These are phyloP conservation scores for Agrypnia vestita DNA, from an alignment of 1,140 invertebrate genomes.

Conservation along the genomic window DNA sequence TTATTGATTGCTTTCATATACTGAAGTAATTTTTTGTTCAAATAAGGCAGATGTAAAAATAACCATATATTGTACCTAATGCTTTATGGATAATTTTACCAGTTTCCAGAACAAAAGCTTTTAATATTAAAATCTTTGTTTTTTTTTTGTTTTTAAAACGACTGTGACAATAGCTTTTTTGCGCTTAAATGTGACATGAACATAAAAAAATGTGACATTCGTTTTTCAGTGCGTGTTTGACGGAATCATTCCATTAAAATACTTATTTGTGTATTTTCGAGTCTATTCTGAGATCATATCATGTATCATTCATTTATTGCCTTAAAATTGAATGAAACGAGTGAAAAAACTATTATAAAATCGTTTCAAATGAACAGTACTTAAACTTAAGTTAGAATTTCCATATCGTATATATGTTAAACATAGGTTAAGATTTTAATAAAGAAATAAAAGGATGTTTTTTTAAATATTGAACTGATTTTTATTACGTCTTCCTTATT, in stretches of 20 bases:
- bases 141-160: background rate
- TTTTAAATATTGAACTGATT: constrained; percentile 14
- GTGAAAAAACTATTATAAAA: background rate
- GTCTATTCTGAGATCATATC: constrained; percentile 13
- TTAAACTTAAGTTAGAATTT: constrained; percentile 19
- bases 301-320: constrained; percentile 34
- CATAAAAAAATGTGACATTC: constrained; percentile 2
- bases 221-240: constrained; percentile 7
- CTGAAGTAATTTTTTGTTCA: no score
- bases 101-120: background rate
- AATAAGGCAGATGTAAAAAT: no score
- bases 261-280: constrained; percentile 25
- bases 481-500: background rate
- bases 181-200: background rate
- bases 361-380: background rate
- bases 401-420: constrained; percentile 33
- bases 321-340: constrained; percentile 20
- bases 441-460: constrained; percentile 46
- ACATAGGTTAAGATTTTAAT: constrained; percentile 44
- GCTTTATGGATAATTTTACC: background rate
- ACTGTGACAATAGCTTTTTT: constrained; percentile 5
- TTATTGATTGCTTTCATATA: no score
- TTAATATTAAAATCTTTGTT: background rate
- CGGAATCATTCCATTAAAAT: constrained; percentile 18
- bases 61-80: background rate